Evolutionary conservation across 2,888 invertebrate species (phyloP).

Genomic region (Drosophila acutilabella): DNA sequence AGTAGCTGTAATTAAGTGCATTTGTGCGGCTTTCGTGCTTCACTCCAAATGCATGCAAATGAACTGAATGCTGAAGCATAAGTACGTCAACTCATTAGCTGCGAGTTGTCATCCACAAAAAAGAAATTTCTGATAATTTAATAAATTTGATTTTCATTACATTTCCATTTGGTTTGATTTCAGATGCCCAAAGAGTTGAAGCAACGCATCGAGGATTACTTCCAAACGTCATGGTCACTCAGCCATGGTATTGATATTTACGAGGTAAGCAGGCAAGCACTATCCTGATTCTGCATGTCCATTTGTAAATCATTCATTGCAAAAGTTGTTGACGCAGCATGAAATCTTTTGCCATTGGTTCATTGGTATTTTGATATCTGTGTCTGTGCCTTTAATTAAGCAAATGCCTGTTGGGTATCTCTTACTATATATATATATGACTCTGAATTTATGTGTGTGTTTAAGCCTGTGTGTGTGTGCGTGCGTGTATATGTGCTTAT

Average conservation of each 20-base stretch:
- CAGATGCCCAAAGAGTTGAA: constrained; percentile 96
- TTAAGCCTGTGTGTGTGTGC: neutral
- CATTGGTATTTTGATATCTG: constrained; percentile 49
- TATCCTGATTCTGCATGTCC: constrained; percentile 8
- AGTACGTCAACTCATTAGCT: constrained; percentile 29
- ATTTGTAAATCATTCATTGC: constrained; percentile 40
- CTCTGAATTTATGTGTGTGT: constrained; percentile 10
- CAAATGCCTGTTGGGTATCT: constrained; percentile 65
- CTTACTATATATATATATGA: constrained; percentile 5
- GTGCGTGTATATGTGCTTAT: constrained; percentile 26
- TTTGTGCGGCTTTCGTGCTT: constrained; percentile 47
- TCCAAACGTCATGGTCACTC: constrained; percentile 98
- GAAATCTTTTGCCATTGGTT: constrained; percentile 40
- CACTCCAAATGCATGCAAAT: constrained; percentile 55
- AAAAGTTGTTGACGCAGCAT: constrained; percentile 64
- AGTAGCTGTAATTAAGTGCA: constrained; percentile 66
- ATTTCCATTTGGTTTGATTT: constrained; percentile 10
- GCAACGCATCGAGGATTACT: constrained; percentile 98
- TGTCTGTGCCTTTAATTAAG: constrained; percentile 75
- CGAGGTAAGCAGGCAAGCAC: constrained; percentile 88
- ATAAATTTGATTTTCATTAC: constrained; percentile 2
- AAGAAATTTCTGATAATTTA: neutral
- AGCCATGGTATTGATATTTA: constrained; percentile 98
- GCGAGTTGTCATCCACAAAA: neutral
- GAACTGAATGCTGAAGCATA: constrained; percentile 18